These are phyloP conservation scores for Babyrousa celebensis DNA, from an alignment of 2,797 vertebrate species.

Conservation along the genomic window DNA sequence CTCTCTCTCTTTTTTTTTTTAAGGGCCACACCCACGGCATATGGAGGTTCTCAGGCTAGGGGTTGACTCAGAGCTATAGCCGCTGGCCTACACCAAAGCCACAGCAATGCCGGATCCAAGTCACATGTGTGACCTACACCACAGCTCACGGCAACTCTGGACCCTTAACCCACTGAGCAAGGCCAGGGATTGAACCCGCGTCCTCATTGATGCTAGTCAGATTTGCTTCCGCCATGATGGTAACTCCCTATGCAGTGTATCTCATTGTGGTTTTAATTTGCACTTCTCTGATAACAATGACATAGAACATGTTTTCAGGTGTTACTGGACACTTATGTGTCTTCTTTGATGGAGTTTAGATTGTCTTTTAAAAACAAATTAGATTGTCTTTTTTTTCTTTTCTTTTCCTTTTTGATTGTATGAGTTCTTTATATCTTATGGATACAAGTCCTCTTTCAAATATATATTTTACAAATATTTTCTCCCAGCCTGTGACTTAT, in stretches of 20 bases:
- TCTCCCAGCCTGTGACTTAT: not conserved
- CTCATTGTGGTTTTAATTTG: not conserved
- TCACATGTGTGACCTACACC: too few relatives aligned
- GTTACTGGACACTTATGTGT: not conserved
- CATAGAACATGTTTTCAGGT: constrained; percentile 23
- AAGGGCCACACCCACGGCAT: too few relatives aligned
- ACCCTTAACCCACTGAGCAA: too few relatives aligned
- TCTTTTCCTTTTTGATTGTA: not conserved
- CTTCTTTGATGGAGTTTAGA: not conserved
- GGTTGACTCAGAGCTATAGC: too few relatives aligned
- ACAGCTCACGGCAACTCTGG: too few relatives aligned
- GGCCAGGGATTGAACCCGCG: too few relatives aligned
- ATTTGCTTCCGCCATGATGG: too few relatives aligned
- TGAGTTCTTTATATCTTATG: not conserved
- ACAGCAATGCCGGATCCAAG: too few relatives aligned
- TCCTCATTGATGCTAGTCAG: too few relatives aligned
- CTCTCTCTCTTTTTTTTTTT: too few relatives aligned
- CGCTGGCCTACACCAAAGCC: too few relatives aligned
- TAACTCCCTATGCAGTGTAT: not conserved
- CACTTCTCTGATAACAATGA: not conserved
- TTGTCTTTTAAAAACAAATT: not conserved
- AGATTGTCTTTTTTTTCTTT: not conserved
- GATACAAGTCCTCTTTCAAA: not conserved
- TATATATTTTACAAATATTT: not conserved
- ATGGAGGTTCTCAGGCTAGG: too few relatives aligned